Conservation (phyloP, 2,797 vertebrate species). For the Pelobates cultripes region DNA sequence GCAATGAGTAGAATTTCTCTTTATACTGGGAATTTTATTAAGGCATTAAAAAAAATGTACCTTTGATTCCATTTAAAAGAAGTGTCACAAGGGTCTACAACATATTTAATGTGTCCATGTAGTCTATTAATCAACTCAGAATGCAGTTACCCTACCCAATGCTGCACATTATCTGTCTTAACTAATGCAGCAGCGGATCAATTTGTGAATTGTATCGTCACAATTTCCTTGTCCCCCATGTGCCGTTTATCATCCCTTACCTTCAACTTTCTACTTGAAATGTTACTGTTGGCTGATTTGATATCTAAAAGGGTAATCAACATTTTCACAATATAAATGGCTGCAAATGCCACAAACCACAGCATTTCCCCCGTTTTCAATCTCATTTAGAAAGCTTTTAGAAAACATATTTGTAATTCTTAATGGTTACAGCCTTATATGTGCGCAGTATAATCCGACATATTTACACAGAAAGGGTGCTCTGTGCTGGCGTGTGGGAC, state of each 20-base stretch:
- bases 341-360: constrained; percentile 58
- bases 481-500: no score
- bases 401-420: no score
- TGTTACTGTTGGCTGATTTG: constrained; percentile 55
- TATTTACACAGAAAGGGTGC: no score
- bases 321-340: constrained; percentile 57
- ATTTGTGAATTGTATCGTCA: constrained; percentile 59
- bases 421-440: no score
- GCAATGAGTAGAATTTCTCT: neutral
- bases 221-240: constrained; percentile 46
- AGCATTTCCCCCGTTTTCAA: neutral
- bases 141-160: neutral
- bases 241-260: constrained; percentile 56
- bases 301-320: constrained; percentile 61
- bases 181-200: constrained; percentile 53
- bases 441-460: no score
- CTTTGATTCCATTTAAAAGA: neutral
- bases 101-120: neutral
- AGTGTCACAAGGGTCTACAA: neutral
- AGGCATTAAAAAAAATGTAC: neutral
- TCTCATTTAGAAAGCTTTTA: no score
- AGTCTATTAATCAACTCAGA: constrained; percentile 24
- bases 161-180: constrained; percentile 53
- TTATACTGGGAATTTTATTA: neutral
- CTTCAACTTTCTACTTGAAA: constrained; percentile 57